Conservation (phyloP, 2,113 vertebrate species). For the Condylura cristata region DNA sequence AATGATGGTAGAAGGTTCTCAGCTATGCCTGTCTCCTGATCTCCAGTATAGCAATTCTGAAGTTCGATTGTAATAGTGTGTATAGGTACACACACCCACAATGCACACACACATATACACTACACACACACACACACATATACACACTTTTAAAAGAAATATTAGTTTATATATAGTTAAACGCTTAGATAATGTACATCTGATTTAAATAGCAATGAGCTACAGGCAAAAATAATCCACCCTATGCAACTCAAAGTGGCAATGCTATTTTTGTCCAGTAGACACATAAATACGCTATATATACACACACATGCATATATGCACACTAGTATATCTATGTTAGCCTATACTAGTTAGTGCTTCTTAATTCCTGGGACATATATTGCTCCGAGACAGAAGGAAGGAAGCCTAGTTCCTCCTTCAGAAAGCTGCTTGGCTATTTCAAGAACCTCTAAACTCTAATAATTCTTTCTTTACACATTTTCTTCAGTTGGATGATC, state of each 20-base stretch:
- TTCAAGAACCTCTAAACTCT: background rate
- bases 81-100: no score
- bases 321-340: no score
- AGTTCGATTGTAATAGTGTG: background rate
- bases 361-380: background rate
- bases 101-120: no score
- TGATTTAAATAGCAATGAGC: slow-evolving; percentile 26
- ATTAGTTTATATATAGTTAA: background rate
- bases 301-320: no score
- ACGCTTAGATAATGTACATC: slow-evolving; percentile 38
- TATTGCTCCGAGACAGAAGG: background rate
- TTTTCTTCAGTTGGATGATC: background rate
- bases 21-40: background rate
- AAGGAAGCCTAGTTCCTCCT: background rate
- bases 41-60: background rate
- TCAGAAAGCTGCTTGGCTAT: background rate
- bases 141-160: slow-evolving; percentile 19
- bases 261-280: background rate
- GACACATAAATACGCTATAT: no score
- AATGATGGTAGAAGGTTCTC: background rate
- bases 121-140: no score
- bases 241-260: background rate
- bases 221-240: slow-evolving; percentile 17
- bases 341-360: background rate
- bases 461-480: background rate